Evolutionary conservation across 1,140 invertebrate genomes (phyloP).

Genomic region (Ylistrum balloti): DNA sequence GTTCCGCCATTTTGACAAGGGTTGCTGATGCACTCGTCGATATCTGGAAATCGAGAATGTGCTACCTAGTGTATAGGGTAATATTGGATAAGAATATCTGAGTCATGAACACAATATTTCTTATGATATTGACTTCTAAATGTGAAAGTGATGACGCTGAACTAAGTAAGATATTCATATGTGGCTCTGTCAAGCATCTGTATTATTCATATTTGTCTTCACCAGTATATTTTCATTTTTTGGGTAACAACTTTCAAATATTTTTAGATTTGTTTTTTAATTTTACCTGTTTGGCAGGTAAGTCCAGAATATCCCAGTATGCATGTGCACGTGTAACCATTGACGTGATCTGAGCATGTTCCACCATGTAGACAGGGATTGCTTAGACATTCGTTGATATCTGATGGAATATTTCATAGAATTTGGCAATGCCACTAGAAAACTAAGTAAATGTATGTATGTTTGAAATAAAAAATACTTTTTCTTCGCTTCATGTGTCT

Average conservation of each 20-base stretch:
- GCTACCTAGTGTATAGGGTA: no score
- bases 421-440: not conserved
- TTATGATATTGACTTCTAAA: no score
- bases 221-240: no score
- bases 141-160: no score
- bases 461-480: not conserved
- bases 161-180: no score
- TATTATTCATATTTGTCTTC: no score
- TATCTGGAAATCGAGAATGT: not conserved
- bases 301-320: constrained; percentile 85
- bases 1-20: constrained; percentile 47
- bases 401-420: constrained; percentile 66
- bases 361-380: constrained; percentile 76
- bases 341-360: constrained; percentile 70
- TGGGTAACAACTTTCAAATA: no score
- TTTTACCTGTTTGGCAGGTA: constrained; percentile 77
- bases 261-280: no score
- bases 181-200: no score
- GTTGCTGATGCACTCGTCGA: constrained; percentile 2
- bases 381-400: constrained; percentile 83
- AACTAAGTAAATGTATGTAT: not conserved
- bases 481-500: not conserved
- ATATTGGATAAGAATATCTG: not conserved
- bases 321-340: constrained; percentile 84
- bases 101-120: no score